Conservation (phyloP, 2,888 invertebrate species). For the Pseudeuparius sepicola region DNA sequence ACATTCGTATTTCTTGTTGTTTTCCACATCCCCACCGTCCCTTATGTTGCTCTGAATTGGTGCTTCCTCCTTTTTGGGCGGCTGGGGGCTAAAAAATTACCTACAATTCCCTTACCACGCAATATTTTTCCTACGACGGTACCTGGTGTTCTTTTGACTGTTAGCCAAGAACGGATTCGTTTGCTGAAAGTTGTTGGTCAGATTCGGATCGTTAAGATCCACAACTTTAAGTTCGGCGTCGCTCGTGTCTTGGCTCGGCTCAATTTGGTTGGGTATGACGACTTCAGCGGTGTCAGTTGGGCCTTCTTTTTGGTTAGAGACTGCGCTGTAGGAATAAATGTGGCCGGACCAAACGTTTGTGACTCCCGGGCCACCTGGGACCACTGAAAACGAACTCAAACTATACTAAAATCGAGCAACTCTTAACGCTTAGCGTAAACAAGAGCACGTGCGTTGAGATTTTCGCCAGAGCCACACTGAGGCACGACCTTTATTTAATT, state of each 20-base stretch:
- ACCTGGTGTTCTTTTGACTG: background rate
- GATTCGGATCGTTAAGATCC: background rate
- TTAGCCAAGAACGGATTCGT: slow-evolving; percentile 4
- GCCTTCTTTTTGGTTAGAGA: slow-evolving; percentile 5
- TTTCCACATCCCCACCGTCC: too few species aligned
- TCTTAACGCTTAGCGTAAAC: too few species aligned
- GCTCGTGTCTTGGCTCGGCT: background rate
- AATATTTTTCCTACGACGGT: too few species aligned
- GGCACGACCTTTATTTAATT: too few species aligned
- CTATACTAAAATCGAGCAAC: too few species aligned
- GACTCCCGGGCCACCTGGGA: slow-evolving; percentile 22
- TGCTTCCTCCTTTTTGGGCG: too few species aligned
- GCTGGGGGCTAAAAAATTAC: too few species aligned
- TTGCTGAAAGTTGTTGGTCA: slow-evolving; percentile 7
- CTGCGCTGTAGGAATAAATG: slow-evolving; percentile 15
- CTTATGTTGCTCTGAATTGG: too few species aligned
- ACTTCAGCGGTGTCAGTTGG: background rate
- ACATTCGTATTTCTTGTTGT: slow-evolving; percentile 19
- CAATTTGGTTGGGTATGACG: background rate
- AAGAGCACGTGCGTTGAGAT: too few species aligned
- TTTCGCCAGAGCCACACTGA: too few species aligned
- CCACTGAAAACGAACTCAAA: slow-evolving; percentile 21
- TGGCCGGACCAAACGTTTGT: slow-evolving; percentile 24
- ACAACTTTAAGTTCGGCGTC: background rate
- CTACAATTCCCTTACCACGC: too few species aligned